A percentile compares a stretch with the other conserved stretches of the same genome.
Conservation (phyloP, 2,797 vertebrate genomes). For the Botia kubotai region DNA sequence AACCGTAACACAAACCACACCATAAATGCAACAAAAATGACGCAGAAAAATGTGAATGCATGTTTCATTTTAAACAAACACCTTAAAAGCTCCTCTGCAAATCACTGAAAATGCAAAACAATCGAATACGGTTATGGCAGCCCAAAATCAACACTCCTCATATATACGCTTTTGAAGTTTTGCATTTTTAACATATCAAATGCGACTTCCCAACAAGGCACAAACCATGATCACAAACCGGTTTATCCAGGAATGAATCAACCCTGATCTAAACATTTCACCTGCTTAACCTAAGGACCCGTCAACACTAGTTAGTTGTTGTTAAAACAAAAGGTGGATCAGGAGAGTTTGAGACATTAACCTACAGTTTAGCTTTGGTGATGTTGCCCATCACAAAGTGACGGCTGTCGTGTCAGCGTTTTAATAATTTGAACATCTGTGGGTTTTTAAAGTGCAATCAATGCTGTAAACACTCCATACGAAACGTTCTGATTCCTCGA, state of each 20-base stretch:
- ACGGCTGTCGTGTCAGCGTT: slow-evolving; percentile 51
- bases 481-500: slow-evolving; percentile 55
- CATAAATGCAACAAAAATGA: slow-evolving; percentile 59
- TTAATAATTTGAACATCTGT: slow-evolving; percentile 63
- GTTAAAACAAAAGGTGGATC: slow-evolving; percentile 69
- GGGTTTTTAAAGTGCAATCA: slow-evolving; percentile 77
- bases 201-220: slow-evolving; percentile 83
- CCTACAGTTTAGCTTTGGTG: slow-evolving; percentile 75
- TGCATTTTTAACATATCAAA: too few species aligned
- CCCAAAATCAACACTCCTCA: slow-evolving; percentile 70
- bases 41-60: slow-evolving; percentile 62
- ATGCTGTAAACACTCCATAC: slow-evolving; percentile 70
- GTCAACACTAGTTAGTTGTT: slow-evolving; percentile 26
- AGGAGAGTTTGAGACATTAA: slow-evolving; percentile 63
- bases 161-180: too few species aligned
- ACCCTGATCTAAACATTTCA: slow-evolving; percentile 63
- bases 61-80: slow-evolving; percentile 55
- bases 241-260: slow-evolving; percentile 64
- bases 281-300: slow-evolving; percentile 61
- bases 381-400: slow-evolving; percentile 61
- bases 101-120: slow-evolving; percentile 57
- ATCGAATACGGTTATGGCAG: slow-evolving; percentile 64
- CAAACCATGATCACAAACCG: slow-evolving; percentile 77
- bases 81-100: slow-evolving; percentile 64
- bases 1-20: slow-evolving; percentile 61